These are phyloP conservation scores for Chaenocephalus aceratus DNA, from an alignment of 2,113 vertebrate genomes.

Conservation along the genomic window DNA sequence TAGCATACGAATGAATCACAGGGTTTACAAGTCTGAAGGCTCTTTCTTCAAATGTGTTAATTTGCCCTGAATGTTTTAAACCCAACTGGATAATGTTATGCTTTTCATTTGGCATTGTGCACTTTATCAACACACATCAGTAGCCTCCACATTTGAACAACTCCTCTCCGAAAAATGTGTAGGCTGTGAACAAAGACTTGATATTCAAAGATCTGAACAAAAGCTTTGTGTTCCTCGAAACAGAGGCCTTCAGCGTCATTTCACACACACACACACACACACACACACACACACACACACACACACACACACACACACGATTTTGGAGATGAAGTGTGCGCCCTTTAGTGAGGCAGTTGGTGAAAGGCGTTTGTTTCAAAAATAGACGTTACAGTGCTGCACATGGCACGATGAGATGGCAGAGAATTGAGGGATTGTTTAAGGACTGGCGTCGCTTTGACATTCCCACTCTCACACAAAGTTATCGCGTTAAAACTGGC, in stretches of 20 bases:
- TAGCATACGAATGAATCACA: constrained; percentile 34
- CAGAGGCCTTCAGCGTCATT: constrained; percentile 49
- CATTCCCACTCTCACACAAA: constrained; percentile 15
- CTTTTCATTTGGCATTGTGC: constrained; percentile 26
- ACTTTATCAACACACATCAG: constrained; percentile 48
- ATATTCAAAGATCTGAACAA: constrained; percentile 64
- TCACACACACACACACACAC: constrained; percentile 48
- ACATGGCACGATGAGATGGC: constrained; percentile 58
- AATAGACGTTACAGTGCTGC: constrained; percentile 63
- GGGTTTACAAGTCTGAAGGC: constrained; percentile 11
- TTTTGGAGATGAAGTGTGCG: constrained; percentile 58
- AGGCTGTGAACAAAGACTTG: constrained; percentile 63
- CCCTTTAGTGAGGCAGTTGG: constrained; percentile 61
- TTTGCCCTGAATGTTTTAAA: constrained; percentile 20
- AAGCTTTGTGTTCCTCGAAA: constrained; percentile 56
- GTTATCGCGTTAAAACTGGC: constrained; percentile 41
- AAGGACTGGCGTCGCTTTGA: constrained; percentile 52
- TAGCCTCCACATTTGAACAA: constrained; percentile 47
- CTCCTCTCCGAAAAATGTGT: constrained; percentile 45
- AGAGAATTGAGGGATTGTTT: constrained; percentile 53
- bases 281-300: constrained; percentile 48
- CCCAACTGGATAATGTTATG: constrained; percentile 26
- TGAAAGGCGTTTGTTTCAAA: constrained; percentile 74
- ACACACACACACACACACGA: constrained; percentile 24
- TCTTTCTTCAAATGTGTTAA: background rate